These are phyloP conservation scores for Drosophila anceps DNA, from an alignment of 2,888 invertebrate species.

Conservation along the genomic window DNA sequence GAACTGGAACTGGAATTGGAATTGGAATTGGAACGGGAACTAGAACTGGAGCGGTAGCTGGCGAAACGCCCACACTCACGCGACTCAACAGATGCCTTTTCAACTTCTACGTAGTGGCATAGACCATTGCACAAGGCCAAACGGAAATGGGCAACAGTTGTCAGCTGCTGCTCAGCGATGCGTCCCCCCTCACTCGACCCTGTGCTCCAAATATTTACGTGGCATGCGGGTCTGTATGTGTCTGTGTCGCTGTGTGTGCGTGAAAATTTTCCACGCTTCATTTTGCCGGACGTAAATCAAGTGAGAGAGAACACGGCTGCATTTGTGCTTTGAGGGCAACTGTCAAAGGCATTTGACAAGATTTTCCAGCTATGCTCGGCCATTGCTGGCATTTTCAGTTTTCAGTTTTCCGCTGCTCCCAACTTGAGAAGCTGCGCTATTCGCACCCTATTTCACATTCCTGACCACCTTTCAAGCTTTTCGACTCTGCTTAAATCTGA, in stretches of 20 bases:
- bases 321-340: slow-evolving; percentile 65
- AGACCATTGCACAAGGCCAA: slow-evolving; percentile 70
- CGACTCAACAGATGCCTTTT: slow-evolving; percentile 22
- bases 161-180: slow-evolving; percentile 42
- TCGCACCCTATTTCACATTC: slow-evolving; percentile 33
- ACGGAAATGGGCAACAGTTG: slow-evolving; percentile 64
- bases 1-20: slow-evolving; percentile 5
- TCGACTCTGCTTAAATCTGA: slow-evolving; percentile 12
- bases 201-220: slow-evolving; percentile 69
- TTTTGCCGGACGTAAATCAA: slow-evolving; percentile 71
- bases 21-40: neutral
- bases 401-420: neutral
- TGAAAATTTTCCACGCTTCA: slow-evolving; percentile 67
- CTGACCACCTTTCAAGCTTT: slow-evolving; percentile 41
- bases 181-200: neutral
- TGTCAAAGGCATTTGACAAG: slow-evolving; percentile 75
- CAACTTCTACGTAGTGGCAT: slow-evolving; percentile 36
- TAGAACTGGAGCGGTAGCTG: slow-evolving; percentile 1
- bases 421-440: slow-evolving; percentile 1
- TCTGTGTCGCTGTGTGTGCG: slow-evolving; percentile 24
- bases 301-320: slow-evolving; percentile 50
- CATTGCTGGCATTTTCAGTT: slow-evolving; percentile 9
- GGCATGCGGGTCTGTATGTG: slow-evolving; percentile 56
- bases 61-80: slow-evolving; percentile 5
- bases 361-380: slow-evolving; percentile 54